These are phyloP conservation scores for Orthonyx spaldingii DNA, from an alignment of 2,113 vertebrate genomes.

Conservation along the genomic window DNA sequence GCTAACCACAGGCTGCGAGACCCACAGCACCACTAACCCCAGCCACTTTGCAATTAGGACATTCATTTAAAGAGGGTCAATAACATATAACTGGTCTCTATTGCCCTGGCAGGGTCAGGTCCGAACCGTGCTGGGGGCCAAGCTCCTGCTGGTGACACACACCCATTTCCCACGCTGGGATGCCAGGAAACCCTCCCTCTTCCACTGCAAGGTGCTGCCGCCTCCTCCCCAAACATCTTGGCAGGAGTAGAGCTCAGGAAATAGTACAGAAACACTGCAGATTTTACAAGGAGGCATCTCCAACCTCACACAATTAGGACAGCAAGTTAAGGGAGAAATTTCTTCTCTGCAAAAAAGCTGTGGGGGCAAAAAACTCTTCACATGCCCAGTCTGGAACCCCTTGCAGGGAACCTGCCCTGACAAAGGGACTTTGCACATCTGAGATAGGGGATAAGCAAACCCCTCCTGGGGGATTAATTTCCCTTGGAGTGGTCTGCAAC, in stretches of 20 bases:
- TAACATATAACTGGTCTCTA: not conserved
- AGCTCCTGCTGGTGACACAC: rapidly evolving
- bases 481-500: not conserved
- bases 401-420: not conserved
- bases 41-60: constrained; percentile 15
- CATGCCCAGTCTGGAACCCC: rapidly evolving
- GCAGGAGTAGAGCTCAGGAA: not conserved
- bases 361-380: not conserved
- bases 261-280: not conserved
- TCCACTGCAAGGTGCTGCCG: not conserved
- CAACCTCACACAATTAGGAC: not conserved
- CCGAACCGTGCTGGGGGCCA: rapidly evolving
- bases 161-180: rapidly evolving
- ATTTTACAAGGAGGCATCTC: not conserved
- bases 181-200: not conserved
- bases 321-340: not conserved
- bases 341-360: not conserved
- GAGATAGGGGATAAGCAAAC: not conserved
- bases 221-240: not conserved
- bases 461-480: not conserved
- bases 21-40: constrained; percentile 56
- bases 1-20: constrained; percentile 5
- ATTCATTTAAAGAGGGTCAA: not conserved
- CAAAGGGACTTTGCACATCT: not conserved
- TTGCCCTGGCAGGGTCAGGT: not conserved